Evolutionary conservation across 2,797 vertebrate genomes (phyloP), one percentile per base, ranked within the genome.

Genomic region (Phrynocephalus forsythii): DNA sequence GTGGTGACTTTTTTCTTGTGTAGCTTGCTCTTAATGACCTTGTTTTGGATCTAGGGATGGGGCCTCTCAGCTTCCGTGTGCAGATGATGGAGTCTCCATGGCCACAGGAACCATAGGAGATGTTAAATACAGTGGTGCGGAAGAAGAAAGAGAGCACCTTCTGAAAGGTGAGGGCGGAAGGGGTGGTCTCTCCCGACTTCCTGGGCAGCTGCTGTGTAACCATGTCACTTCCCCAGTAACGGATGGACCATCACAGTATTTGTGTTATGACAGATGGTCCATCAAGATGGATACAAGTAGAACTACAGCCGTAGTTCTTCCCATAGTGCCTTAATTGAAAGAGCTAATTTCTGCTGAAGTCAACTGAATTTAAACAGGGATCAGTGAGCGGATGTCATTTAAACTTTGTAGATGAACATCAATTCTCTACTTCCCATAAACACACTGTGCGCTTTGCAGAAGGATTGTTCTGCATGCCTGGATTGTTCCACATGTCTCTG

Each of bases 121-220:
- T 69, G 22, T 66, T 0, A 13, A 77, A 28, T 84, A 82, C 52
- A 87, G 87, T 26, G 38, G 38, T 56, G 24, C 1, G 26, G 88
- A 93, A 33, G 56, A 91, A 5, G 85, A 94, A 86, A 75, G 84
- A 30, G 82, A 89, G 26, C 2, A 33, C 26, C 91, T 91, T 26
- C 80, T 91, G 28, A 88, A 91, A 24, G 88, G 93, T 95, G 80
- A 94, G 92, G 67, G 24, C 22, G 1, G 6, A 1, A 76, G 67
- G 38, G 87, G 44, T 18, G 8, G 26, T 44, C 28, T 2, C 5
- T 13, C 2, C 3, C 13, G n/a, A 38, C 8, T 26, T 18, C 26
- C 78, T 50, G 71, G 38, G 73, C 33, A 75, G 71, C 0, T 1
- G 63, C 22, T 73, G 56, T 33, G 16, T 4, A 60, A 69, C 52